Base-by-base conservation (phyloP, 2,888 invertebrate genomes). In the Heliconius ethilla region DNA sequence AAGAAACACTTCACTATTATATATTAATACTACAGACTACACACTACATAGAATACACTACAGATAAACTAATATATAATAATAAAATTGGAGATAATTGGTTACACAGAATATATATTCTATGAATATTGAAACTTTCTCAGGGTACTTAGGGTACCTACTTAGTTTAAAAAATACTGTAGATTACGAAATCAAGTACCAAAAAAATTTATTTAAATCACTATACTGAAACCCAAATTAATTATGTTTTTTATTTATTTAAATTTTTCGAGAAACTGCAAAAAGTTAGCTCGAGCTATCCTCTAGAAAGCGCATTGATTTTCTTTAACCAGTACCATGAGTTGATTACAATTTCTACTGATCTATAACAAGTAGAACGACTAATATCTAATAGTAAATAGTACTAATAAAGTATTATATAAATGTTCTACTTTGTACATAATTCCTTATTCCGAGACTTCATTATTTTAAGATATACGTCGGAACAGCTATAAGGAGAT, bases 261-360 rank as follows among this genome's bases (percentile, higher is more conserved):
- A 62, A 5, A 62, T 51, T 7, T 63, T 70, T 51, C 18, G 15
- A 27, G 45, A 51, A 51, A 51, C 22, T 29, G 51, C 22, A 70
- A 18, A 62, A 4, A n/a, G 25, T 62, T 3, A 25, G n/a, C 67
- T 59, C 22, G 27, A 33, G 55, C 25, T 37, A 69, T 82, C 82
- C 82, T 85, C 86, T 90, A 87, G 92, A 92, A 92, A 92, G 91
- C 87, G 87, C 84, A 82, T 84, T 88, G 87, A 90, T 91, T 91
- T 89, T 89, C 89, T 88, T 78, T 82, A 91, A 92, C 91, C 90
- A 89, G 92, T 91, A 83, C 74, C 27, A 37, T 69, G 79, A 70
- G 76, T 80, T 77, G 82, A 82, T 37, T 29, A 63, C 70, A 70
- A 80, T 78, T 74, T 80, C 74, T 55, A 70, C 51, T 65, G 33